Evolutionary conservation across 2,113 vertebrate species (phyloP).

Genomic region (Hymenochirus boettgeri): DNA sequence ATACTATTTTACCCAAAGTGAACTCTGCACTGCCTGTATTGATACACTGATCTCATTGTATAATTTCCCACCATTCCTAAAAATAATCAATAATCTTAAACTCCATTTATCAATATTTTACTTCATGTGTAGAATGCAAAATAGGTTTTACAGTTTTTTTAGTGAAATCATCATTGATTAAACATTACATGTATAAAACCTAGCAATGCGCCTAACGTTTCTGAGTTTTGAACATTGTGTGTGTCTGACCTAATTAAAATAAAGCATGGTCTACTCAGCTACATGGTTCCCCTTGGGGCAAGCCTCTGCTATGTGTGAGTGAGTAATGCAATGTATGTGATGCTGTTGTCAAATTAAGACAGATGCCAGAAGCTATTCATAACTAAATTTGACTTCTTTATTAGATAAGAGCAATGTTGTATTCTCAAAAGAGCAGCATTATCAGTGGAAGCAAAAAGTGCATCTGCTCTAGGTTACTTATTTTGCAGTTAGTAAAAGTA

Average conservation of each 20-base stretch:
- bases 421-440: too few species aligned
- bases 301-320: neutral
- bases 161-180: too few species aligned
- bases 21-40: conserved; percentile 14
- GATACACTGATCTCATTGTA: conserved; percentile 25
- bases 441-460: too few species aligned
- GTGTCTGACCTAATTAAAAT: neutral
- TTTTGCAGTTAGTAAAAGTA: too few species aligned
- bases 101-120: conserved; percentile 7
- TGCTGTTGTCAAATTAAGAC: too few species aligned
- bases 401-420: too few species aligned
- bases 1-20: too few species aligned
- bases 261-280: neutral
- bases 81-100: conserved; percentile 24
- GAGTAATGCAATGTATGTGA: too few species aligned
- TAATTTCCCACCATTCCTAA: conserved; percentile 8
- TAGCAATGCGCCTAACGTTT: neutral
- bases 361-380: too few species aligned
- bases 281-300: neutral
- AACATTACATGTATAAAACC: neutral
- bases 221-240: neutral
- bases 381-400: too few species aligned
- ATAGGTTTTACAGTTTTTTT: neutral
- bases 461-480: too few species aligned
- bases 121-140: conserved; percentile 10